A percentile compares a stretch with the other conserved stretches of the same genome.
These are phyloP conservation scores for Bucorvus abyssinicus DNA, from an alignment of 2,797 vertebrate species.

Conservation along the genomic window DNA sequence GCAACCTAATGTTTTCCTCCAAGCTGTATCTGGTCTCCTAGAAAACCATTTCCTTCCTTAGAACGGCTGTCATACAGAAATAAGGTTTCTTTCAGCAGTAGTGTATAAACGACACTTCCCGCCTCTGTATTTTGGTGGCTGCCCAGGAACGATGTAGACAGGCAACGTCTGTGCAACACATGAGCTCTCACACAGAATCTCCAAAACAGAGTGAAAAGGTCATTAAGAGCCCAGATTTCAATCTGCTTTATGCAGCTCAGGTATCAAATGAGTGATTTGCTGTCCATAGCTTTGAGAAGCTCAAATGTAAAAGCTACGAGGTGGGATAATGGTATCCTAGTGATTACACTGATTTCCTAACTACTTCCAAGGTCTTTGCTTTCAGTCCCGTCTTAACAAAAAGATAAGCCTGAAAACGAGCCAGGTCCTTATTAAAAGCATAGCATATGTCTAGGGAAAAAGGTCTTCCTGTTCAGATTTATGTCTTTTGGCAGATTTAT, in stretches of 20 bases:
- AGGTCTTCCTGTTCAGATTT: conserved; percentile 58
- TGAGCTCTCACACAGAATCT: conserved; percentile 61
- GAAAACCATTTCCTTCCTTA: conserved; percentile 12
- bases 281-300: conserved; percentile 70
- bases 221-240: conserved; percentile 77
- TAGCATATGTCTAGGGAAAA: conserved; percentile 59
- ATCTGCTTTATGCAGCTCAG: conserved; percentile 74
- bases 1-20: conserved; percentile 7
- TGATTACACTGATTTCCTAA: conserved; percentile 78
- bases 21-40: not conserved
- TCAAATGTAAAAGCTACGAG: conserved; percentile 75
- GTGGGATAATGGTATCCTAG: conserved; percentile 74
- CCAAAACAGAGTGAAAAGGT: conserved; percentile 72
- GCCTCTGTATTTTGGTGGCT: conserved; percentile 62
- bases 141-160: conserved; percentile 59
- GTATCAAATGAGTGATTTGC: conserved; percentile 79
- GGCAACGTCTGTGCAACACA: conserved; percentile 34
- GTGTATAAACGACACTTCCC: conserved; percentile 50
- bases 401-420: conserved; percentile 73
- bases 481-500: conserved; percentile 66
- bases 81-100: conserved; percentile 47
- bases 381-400: conserved; percentile 76
- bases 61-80: conserved; percentile 22
- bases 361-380: conserved; percentile 76
- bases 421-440: conserved; percentile 72